A percentile compares a stretch with the other conserved stretches of the same genome.
Evolutionary conservation across 2,113 vertebrate species (phyloP).

Genomic region (Tretioscincus oriximinensis): DNA sequence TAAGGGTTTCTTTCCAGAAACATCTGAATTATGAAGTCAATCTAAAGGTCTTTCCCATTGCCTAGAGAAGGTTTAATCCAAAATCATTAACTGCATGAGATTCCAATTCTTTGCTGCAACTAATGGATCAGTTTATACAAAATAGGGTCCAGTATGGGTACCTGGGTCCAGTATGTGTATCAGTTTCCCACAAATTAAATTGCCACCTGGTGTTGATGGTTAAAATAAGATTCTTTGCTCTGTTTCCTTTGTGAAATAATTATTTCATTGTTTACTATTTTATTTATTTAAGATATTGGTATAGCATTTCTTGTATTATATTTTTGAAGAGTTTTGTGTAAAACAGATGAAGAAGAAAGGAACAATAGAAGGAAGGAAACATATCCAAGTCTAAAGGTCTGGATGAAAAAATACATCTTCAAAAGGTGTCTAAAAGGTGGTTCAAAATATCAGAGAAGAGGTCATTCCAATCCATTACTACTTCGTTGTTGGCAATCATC

Average conservation of each 20-base stretch:
- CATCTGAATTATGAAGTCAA: conserved; percentile 40
- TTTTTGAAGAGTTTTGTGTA: too few relatives aligned
- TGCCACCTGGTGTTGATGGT: neutral
- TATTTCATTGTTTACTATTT: neutral
- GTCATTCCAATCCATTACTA: neutral
- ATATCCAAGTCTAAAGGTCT: too few relatives aligned
- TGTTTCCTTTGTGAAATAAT: neutral
- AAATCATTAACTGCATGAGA: neutral
- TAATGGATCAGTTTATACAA: neutral
- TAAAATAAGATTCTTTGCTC: neutral
- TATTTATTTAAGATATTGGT: too few relatives aligned
- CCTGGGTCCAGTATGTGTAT: neutral
- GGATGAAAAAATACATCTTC: too few relatives aligned
- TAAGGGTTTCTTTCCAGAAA: conserved; percentile 30
- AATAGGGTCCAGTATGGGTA: neutral
- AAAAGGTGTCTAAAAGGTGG: too few relatives aligned
- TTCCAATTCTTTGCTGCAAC: neutral
- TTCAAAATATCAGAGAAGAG: too few relatives aligned
- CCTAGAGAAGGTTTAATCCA: neutral
- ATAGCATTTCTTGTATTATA: too few relatives aligned
- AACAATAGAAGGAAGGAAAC: too few relatives aligned
- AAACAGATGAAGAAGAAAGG: too few relatives aligned
- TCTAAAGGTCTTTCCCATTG: conserved; percentile 4
- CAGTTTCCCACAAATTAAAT: neutral
- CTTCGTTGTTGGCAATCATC: neutral